Evolutionary conservation across 2,797 vertebrate genomes (phyloP), one percentile per base, ranked within the genome.

Genomic region (Danio choprae): DNA sequence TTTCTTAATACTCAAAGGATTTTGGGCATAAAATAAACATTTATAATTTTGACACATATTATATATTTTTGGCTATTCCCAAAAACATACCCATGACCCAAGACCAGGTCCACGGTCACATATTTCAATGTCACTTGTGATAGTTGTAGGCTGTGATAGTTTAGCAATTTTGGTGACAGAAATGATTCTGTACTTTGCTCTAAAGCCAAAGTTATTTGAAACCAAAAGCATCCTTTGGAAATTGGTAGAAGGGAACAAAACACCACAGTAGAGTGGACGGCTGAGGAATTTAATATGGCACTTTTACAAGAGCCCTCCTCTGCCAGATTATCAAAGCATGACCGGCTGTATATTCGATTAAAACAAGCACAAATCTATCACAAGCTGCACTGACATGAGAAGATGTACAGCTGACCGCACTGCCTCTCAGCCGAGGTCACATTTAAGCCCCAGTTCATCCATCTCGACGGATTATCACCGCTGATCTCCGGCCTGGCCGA

Each of bases 391-490:
- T 86, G 84, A 89, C 87, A 87, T 51, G 72, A 81, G 62, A 85
- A 69, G 55, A 69, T 68, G 65, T 79, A 53, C 13, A 58, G 70
- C 69, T 73, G 77, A 82, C 48, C 83, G 81, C 70, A 64, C 56
- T 76, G 72, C 53, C 65, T 74, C 83, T 84, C 83, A 84, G 86
- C 82, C 86, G 86, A 48, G 84, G 84, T 81, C 36, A 15, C 60
- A 41, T 80, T 72, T 29, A 83, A 43, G 69, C 70, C 5, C 41
- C 0, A 48, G 65, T 38, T 8, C 18, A 64, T 80, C 63, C 62
- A 51, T 80, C 86, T 86, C 13, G 87, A 89, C 81, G 80, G 84
- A 87, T 86, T 83, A 84, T 87, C 85, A 11, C 9, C 10, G 79
- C 80, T 81, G 69, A 89, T 87, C 60, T 74, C 59, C 79, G 74